Percentiles rank a stretch among this genome's conserved stretches.
phyloP scores from a whole-genome alignment of 2,797 vertebrate genomes.

The Dicrostonyx torquatus region DNA sequence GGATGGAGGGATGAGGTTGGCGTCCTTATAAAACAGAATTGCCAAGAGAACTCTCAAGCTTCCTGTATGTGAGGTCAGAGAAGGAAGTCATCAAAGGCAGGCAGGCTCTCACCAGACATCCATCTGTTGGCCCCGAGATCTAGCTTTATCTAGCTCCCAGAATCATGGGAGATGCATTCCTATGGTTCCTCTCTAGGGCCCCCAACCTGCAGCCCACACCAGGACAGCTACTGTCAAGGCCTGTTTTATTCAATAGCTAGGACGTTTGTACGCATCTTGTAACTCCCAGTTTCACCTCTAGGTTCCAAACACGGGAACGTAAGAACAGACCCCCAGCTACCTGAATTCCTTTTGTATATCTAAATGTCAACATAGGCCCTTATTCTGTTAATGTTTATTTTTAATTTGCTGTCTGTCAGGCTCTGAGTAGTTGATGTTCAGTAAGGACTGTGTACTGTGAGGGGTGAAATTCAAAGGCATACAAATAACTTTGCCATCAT shows the following conservation, averaged over 20 bases:
- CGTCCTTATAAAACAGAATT: background rate
- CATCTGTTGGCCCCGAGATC: background rate
- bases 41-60: background rate
- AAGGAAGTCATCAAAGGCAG: background rate
- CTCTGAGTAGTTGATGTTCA: background rate
- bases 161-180: background rate
- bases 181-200: background rate
- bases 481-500: background rate
- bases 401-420: background rate
- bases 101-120: background rate
- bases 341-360: background rate
- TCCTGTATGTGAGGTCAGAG: background rate
- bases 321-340: background rate
- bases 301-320: background rate
- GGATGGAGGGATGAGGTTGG: background rate
- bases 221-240: background rate
- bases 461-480: slow-evolving; percentile 17
- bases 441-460: background rate
- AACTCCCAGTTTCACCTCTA: background rate
- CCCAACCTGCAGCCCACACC: background rate
- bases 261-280: background rate
- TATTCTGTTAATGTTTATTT: background rate
- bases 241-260: background rate
- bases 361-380: background rate
- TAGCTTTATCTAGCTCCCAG: background rate